Conservation (phyloP, 2,888 invertebrate species). For the Dicranocentrus wangi region DNA sequence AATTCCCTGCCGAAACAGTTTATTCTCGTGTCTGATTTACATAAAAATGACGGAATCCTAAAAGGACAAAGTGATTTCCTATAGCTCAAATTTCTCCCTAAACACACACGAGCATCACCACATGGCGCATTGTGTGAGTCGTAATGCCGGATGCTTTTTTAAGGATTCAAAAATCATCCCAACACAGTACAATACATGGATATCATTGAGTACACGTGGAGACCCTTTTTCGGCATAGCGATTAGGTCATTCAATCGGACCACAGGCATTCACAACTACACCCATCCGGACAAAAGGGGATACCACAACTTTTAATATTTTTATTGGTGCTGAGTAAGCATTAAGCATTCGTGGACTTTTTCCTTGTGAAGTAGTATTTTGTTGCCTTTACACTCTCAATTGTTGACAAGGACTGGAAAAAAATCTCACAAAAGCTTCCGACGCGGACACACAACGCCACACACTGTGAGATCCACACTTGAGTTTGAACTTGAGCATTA, state of each 20-base stretch:
- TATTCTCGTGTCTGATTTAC: slow-evolving; percentile 13
- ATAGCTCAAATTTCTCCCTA: slow-evolving; percentile 18
- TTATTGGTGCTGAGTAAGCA: slow-evolving; percentile 22
- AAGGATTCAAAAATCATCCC: not conserved
- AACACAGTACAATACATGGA: not conserved
- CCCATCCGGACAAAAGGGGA: not conserved
- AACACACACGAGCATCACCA: slow-evolving; percentile 29
- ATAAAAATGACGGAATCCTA: slow-evolving; percentile 47
- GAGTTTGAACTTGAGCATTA: not conserved
- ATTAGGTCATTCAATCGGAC: slow-evolving; percentile 40
- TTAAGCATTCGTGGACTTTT: not conserved
- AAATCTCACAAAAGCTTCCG: slow-evolving; percentile 55
- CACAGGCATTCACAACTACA: not conserved
- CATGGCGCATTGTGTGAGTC: slow-evolving; percentile 5
- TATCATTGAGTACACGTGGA: slow-evolving; percentile 38
- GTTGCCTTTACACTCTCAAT: slow-evolving; percentile 22
- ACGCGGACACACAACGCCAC: slow-evolving; percentile 15
- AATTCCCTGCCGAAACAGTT: not conserved
- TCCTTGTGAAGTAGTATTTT: slow-evolving; percentile 24
- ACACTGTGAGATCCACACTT: not conserved
- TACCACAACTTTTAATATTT: slow-evolving; percentile 11
- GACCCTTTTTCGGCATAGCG: slow-evolving; percentile 48
- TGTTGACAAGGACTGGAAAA: slow-evolving; percentile 50
- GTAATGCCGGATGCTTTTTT: slow-evolving; percentile 21
- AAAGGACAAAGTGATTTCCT: slow-evolving; percentile 30